Base-by-base conservation (phyloP, 1,140 invertebrate species). In the Megalonaias nervosa region DNA sequence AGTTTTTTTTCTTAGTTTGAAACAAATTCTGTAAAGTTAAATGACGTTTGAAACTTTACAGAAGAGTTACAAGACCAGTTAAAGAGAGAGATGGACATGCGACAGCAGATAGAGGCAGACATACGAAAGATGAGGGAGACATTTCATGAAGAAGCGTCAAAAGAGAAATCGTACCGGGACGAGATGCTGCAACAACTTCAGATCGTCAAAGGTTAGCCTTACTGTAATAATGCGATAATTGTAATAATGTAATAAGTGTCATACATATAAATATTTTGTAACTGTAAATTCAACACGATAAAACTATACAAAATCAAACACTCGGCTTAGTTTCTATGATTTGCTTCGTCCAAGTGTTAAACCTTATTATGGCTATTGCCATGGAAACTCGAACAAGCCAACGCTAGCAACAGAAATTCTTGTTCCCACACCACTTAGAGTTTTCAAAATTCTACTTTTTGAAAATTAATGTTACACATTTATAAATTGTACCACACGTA, bases 151-250 rank as follows among this genome's bases (percentile, higher is more conserved):
- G 87, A 90, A 72, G 86, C 90, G n/a, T 80, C 78, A 57, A 85
- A 89, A 64, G 90, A 91, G 79, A 87, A 88, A 31, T 79, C 81
- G 0, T 90, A 91, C 69, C 75, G 89, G 69, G 90, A 91, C 60
- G 89, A 90, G 64, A 87, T 91, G 67, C 83, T 87, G 0, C 85
- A 88, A 81, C 90, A 91, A 67, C 73, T 91, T 64, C 88, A 91
- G 56, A 75, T 89, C 38, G 84, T 91, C 16, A 81, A 85, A 90
- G 89, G 90, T 90, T 69, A 75, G 84, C 69, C 13, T 59, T 48
- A 6, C 9, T 48, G 38, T 48, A 48, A 48, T 48, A 48, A 48
- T 48, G 38, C 0, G 38, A 48, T 48, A 48, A 48, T 48, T 48
- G 6, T 48, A 48, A 48, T 48, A 48, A 57, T 57, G 13, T 23